These are phyloP conservation scores for Augiades crinisus DNA, from an alignment of 2,888 invertebrate genomes.

Conservation along the genomic window DNA sequence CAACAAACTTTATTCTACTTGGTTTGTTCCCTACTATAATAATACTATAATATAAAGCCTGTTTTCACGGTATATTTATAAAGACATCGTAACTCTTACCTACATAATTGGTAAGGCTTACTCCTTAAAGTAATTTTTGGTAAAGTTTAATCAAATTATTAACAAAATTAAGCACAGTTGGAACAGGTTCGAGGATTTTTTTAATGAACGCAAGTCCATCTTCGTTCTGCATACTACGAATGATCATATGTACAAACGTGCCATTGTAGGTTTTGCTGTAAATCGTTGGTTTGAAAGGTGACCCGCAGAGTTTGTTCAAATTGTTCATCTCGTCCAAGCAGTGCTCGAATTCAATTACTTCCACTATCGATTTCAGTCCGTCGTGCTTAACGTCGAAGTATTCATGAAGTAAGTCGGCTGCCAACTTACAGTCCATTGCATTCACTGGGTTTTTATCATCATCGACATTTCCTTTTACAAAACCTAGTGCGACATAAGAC, in stretches of 20 bases:
- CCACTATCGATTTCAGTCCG: too few relatives aligned
- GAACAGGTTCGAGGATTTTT: neutral
- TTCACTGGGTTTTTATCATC: slow-evolving; percentile 16
- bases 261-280: slow-evolving; percentile 43
- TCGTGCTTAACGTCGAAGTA: slow-evolving; percentile 36
- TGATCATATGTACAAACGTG: slow-evolving; percentile 42
- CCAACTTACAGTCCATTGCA: slow-evolving; percentile 31
- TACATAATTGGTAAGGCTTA: neutral
- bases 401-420: slow-evolving; percentile 25
- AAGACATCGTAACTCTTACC: too few relatives aligned
- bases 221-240: neutral
- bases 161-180: neutral
- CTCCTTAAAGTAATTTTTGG: neutral
- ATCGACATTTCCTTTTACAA: slow-evolving; percentile 29
- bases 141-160: neutral
- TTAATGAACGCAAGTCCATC: neutral
- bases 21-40: too few relatives aligned
- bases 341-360: slow-evolving; percentile 43
- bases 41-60: too few relatives aligned
- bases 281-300: slow-evolving; percentile 33
- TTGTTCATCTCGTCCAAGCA: slow-evolving; percentile 44
- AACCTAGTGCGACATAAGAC: slow-evolving; percentile 39
- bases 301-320: slow-evolving; percentile 46
- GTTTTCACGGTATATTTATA: too few relatives aligned
- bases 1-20: too few relatives aligned